These are phyloP conservation scores for Acinonyx jubatus DNA, from an alignment of 2,113 vertebrate species.

Conservation along the genomic window DNA sequence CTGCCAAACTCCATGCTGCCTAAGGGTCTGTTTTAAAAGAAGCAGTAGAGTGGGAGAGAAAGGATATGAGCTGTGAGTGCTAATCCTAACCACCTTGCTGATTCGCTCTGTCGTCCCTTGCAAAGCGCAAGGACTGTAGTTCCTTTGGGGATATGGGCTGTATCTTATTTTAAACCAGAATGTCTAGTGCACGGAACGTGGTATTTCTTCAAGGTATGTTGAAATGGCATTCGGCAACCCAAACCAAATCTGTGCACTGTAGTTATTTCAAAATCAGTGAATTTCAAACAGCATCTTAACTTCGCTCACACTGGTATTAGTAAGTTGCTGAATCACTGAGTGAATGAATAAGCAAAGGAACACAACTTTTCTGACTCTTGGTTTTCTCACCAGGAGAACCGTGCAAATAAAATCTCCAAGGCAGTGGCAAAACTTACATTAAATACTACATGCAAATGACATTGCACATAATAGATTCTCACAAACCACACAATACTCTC, in stretches of 20 bases:
- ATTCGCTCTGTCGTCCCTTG: accelerated
- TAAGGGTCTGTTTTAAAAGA: not conserved
- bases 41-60: not conserved
- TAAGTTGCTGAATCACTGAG: not conserved
- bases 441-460: not conserved
- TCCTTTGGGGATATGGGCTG: not conserved
- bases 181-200: not conserved
- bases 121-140: not conserved
- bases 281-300: not conserved
- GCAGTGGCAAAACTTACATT: not conserved
- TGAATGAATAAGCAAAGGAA: not conserved
- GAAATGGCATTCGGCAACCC: not conserved
- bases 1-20: not conserved
- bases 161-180: not conserved
- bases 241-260: not conserved
- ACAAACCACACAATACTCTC: not conserved
- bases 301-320: not conserved
- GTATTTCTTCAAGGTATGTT: not conserved
- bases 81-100: not conserved
- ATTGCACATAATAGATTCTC: not conserved
- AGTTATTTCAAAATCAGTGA: not conserved
- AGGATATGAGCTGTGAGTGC: not conserved
- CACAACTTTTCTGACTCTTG: not conserved
- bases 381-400: not conserved
- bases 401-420: not conserved